phyloP scores from a whole-genome alignment of 2,113 vertebrate species.

The Cervus canadensis region DNA sequence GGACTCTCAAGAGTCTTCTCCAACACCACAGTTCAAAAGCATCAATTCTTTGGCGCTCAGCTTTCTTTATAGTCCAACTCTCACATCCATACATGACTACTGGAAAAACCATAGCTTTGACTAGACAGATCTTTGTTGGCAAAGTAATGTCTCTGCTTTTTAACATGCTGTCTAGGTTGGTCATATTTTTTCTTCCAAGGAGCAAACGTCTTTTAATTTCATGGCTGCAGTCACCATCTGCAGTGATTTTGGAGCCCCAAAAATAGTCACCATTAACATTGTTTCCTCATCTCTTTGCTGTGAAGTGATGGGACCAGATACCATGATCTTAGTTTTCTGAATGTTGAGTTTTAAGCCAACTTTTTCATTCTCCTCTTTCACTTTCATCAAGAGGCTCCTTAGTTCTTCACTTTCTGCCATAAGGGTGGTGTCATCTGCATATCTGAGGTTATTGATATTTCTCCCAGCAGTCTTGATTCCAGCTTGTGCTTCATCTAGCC shows the following conservation, averaged over 20 bases:
- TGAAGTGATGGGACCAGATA: not conserved
- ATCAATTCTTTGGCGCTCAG: accelerated
- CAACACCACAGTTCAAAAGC: not conserved
- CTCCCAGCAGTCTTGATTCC: not conserved
- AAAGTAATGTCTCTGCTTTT: not conserved
- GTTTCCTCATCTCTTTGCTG: not conserved
- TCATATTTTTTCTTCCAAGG: not conserved
- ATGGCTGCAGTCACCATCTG: not conserved
- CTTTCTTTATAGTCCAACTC: not conserved
- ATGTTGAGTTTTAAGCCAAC: not conserved
- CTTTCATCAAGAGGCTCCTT: not conserved
- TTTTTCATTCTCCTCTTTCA: not conserved
- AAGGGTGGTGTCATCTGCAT: not conserved
- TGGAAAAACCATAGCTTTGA: not conserved
- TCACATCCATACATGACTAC: not conserved
- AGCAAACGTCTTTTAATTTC: not conserved
- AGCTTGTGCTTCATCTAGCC: not conserved
- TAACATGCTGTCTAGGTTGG: not conserved
- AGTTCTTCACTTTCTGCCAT: not conserved
- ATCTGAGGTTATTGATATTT: not conserved
- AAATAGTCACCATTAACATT: not conserved
- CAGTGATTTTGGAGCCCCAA: not conserved
- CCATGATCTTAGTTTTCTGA: not conserved
- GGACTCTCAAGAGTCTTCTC: not conserved
- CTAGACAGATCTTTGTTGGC: not conserved